phyloP scores from a whole-genome alignment of 2,888 invertebrate genomes.

The Bombylius discolor region DNA sequence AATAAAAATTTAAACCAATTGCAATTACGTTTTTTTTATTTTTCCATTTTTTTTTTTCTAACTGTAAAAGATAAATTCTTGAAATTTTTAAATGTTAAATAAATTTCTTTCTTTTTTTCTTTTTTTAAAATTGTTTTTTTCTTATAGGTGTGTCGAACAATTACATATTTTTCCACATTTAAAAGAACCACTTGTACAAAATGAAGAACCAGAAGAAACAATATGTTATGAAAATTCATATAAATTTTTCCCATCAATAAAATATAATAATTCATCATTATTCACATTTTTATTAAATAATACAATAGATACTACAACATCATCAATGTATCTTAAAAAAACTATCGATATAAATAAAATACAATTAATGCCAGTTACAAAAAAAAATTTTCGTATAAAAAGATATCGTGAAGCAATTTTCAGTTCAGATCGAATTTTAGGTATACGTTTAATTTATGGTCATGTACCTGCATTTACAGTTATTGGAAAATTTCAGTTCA shows the following conservation, averaged over 20 bases:
- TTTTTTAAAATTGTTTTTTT: background rate
- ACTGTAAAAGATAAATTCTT: too few relatives aligned
- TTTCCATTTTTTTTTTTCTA: too few relatives aligned
- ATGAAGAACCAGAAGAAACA: conserved; percentile 28
- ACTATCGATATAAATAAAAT: conserved; percentile 1
- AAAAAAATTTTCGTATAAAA: conserved; percentile 9
- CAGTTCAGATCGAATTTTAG: conserved; percentile 12
- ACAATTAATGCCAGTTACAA: background rate
- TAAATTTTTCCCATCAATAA: conserved; percentile 2
- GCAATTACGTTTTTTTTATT: too few relatives aligned
- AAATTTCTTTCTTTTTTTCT: background rate
- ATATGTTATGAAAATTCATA: conserved; percentile 23
- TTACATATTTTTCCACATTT: conserved; percentile 36
- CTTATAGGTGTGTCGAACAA: conserved; percentile 32
- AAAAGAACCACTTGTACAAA: conserved; percentile 33
- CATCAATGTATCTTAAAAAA: background rate
- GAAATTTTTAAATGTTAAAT: too few relatives aligned
- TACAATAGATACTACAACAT: too few relatives aligned
- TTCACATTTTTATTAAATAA: too few relatives aligned
- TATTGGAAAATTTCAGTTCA: conserved; percentile 28
- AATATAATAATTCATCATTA: conserved; percentile 7
- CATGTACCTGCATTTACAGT: conserved; percentile 13
- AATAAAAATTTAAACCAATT: too few relatives aligned
- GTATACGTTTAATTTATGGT: conserved; percentile 10
- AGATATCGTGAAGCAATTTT: conserved; percentile 11